Base-by-base conservation (phyloP, 2,888 invertebrate species). In the Cataglyphis albicans region DNA sequence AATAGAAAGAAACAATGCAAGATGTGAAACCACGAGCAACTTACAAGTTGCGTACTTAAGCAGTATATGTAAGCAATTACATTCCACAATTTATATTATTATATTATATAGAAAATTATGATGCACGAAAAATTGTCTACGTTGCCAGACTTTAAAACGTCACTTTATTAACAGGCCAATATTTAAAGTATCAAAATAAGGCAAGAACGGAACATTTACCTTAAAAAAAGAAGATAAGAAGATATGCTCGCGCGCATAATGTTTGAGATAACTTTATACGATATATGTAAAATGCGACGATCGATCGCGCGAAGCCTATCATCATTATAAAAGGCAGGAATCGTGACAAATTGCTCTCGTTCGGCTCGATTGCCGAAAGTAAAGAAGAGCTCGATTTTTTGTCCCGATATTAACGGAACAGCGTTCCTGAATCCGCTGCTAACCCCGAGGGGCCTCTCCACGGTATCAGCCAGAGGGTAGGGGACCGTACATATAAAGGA, bases 401-500 rank as follows among this genome's bases (percentile, higher is more conserved):
- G 84, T 35, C 84, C 68, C 21, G 68, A 84, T 85, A 87, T 91
- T 91, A 91, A 91, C 91, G 90, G 91, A 88, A 90, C 85, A 74
- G 21, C 59, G 59, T 80, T 59, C 72, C 72, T 65, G 72, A 76
- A 76, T 65, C 52, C 65, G 65, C 44, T 84, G 87, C 88, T 91
- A 92, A 93, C 92, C 92, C 92, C 90, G 90, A 90, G 91, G 92
- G 92, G 91, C 89, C 90, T 88, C 87, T 83, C 83, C 85, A 59
- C 61, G 65, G 72, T 72, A 52, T 41, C 57, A 59, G 55, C 70
- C 64, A 86, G 84, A 87, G 85, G 90, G 86, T 84, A 90, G 91
- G 91, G 88, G 91, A 87, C 85, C 82, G 86, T 86, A 85, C 88
- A 92, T 94, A 94, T 94, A 94, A 94, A 94, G 93, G 92, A 92